Evolutionary conservation across 2,888 invertebrate genomes (phyloP).

Genomic region (Adelphocoris suturalis): DNA sequence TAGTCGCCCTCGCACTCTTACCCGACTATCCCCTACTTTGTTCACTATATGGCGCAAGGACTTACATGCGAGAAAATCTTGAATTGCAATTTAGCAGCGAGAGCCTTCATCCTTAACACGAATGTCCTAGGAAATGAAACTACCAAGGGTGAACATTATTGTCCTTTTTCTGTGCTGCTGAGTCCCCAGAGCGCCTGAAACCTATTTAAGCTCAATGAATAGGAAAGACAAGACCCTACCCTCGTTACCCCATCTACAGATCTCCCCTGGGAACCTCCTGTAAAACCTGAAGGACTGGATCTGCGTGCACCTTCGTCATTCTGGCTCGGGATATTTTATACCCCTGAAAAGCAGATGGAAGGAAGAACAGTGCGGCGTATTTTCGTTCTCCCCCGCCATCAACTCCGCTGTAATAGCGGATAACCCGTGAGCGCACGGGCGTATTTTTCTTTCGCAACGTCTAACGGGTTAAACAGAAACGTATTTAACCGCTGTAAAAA

Average conservation of each 20-base stretch:
- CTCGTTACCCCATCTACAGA: slow-evolving; percentile 3
- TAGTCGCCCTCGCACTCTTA: too few relatives aligned
- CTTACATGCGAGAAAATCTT: too few relatives aligned
- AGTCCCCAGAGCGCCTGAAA: not conserved
- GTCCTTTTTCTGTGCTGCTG: not conserved
- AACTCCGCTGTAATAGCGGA: not conserved
- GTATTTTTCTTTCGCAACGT: too few relatives aligned
- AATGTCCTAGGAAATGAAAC: not conserved
- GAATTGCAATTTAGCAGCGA: too few relatives aligned
- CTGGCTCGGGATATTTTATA: not conserved
- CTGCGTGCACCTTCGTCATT: slow-evolving; percentile 1
- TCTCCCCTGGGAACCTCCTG: not conserved
- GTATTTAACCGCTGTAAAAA: too few relatives aligned
- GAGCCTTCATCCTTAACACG: not conserved
- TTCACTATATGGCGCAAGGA: too few relatives aligned
- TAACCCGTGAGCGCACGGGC: not conserved
- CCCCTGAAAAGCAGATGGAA: not conserved
- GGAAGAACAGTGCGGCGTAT: not conserved
- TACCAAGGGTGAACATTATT: not conserved
- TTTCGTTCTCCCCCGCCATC: not conserved
- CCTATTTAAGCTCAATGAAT: slow-evolving; percentile 14
- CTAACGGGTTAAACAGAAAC: too few relatives aligned
- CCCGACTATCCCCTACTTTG: too few relatives aligned
- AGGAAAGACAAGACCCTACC: slow-evolving; percentile 20
- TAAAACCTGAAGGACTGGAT: not conserved